Evolutionary conservation across 2,888 invertebrate genomes (phyloP).

Genomic region (Ophraella communa): DNA sequence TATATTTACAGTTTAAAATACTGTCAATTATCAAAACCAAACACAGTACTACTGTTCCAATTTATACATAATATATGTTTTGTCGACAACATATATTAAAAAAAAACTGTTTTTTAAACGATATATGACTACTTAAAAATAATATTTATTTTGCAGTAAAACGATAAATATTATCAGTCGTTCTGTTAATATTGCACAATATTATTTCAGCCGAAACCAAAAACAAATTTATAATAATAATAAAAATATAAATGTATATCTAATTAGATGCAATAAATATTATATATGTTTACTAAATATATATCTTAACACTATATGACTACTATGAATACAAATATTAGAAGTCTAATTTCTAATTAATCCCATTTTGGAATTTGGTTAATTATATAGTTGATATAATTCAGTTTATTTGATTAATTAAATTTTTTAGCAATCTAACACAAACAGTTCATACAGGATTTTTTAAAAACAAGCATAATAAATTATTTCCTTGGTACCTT

Average conservation of each 20-base stretch:
- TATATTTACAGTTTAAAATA: slow-evolving; percentile 10
- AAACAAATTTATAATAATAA: slow-evolving; percentile 38
- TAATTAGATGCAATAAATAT: slow-evolving; percentile 60
- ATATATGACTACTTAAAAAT: too few relatives aligned
- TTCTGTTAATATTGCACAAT: slow-evolving; percentile 60
- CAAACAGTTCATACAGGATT: too few relatives aligned
- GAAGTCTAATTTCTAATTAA: neutral
- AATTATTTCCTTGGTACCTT: too few relatives aligned
- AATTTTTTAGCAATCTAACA: too few relatives aligned
- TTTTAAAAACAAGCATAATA: too few relatives aligned
- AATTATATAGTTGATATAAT: too few relatives aligned
- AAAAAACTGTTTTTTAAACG: slow-evolving; percentile 34
- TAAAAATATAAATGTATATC: slow-evolving; percentile 46
- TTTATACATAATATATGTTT: neutral
- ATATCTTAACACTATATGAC: slow-evolving; percentile 50
- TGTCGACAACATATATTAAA: slow-evolving; percentile 1
- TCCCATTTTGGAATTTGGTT: too few relatives aligned
- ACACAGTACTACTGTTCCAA: slow-evolving; percentile 19
- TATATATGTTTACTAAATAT: slow-evolving; percentile 59
- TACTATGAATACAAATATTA: slow-evolving; percentile 6
- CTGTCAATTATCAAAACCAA: slow-evolving; percentile 15
- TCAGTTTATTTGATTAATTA: too few relatives aligned
- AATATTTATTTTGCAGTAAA: too few relatives aligned
- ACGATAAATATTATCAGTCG: slow-evolving; percentile 58
- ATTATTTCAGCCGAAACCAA: slow-evolving; percentile 57